A percentile compares a stretch with the other conserved stretches of the same genome.
Conservation (phyloP, 1,140 invertebrate species). For the Drosophila melanica region DNA sequence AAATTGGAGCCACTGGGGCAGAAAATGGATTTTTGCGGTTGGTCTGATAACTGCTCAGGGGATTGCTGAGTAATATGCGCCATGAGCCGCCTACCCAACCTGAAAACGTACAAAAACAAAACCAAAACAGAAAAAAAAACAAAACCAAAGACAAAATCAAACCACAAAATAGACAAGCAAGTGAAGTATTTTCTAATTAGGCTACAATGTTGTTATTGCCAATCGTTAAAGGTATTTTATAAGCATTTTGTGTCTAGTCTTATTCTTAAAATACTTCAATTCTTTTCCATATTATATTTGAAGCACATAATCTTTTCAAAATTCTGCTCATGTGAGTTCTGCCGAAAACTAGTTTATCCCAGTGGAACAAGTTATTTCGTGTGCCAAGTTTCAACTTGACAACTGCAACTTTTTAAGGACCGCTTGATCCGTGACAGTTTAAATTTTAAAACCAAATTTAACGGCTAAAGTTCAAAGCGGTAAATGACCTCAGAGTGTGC, state of each 20-base stretch:
- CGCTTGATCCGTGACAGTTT: constrained; percentile 15
- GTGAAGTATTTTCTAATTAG: constrained; percentile 22
- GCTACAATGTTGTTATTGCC: neutral
- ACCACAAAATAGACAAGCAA: neutral
- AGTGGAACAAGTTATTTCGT: neutral
- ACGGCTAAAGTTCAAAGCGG: constrained; percentile 54
- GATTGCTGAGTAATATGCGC: constrained; percentile 54
- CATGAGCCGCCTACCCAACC: constrained; percentile 11
- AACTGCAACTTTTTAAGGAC: neutral
- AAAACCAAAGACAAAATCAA: neutral
- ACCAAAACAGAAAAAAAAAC: neutral
- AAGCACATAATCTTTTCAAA: neutral
- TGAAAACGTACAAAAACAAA: constrained; percentile 3
- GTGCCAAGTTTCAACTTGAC: constrained; percentile 1
- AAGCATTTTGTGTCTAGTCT: too few relatives aligned
- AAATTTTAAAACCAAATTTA: constrained; percentile 38
- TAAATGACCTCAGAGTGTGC: constrained; percentile 70
- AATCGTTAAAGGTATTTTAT: neutral
- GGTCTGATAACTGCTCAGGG: constrained; percentile 67
- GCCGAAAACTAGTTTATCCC: neutral
- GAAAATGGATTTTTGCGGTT: constrained; percentile 76
- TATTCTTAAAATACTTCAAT: too few relatives aligned
- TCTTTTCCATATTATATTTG: neutral
- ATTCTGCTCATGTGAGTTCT: neutral
- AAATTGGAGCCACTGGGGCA: constrained; percentile 76